Conservation (phyloP, 2,888 invertebrate genomes). For the Apomyelois bistriatella region DNA sequence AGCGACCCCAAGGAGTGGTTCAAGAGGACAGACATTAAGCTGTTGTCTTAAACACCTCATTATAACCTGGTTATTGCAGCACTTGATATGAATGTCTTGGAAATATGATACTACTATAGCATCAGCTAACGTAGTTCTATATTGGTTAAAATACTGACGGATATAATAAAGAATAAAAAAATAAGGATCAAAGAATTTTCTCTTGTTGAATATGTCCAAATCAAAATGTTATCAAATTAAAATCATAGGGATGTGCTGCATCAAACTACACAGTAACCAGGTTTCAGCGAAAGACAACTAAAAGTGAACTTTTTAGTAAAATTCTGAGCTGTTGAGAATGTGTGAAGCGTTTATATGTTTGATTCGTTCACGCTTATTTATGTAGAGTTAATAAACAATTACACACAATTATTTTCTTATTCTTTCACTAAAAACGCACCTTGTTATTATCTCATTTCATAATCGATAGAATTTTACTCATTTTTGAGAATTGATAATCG, state of each 20-base stretch:
- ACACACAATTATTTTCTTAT: background rate
- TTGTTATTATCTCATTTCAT: too few species aligned
- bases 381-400: slow-evolving; percentile 6
- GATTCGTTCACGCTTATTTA: slow-evolving; percentile 2
- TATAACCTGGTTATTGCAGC: background rate
- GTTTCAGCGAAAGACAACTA: background rate
- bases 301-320: background rate
- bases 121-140: too few species aligned
- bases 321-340: background rate
- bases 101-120: too few species aligned
- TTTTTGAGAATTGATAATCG: too few species aligned
- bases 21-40: slow-evolving; percentile 74
- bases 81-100: background rate
- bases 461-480: too few species aligned
- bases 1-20: slow-evolving; percentile 69
- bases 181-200: too few species aligned
- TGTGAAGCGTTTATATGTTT: background rate
- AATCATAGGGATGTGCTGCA: too few species aligned
- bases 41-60: slow-evolving; percentile 69
- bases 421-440: too few species aligned
- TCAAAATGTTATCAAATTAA: too few species aligned
- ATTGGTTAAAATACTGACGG: too few species aligned
- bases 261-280: background rate
- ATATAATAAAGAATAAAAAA: too few species aligned
- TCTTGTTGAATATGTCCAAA: too few species aligned